Percentiles rank a stretch among this genome's conserved stretches.
phyloP scores from a whole-genome alignment of 2,113 vertebrate species.

The Oryzias woworae region DNA sequence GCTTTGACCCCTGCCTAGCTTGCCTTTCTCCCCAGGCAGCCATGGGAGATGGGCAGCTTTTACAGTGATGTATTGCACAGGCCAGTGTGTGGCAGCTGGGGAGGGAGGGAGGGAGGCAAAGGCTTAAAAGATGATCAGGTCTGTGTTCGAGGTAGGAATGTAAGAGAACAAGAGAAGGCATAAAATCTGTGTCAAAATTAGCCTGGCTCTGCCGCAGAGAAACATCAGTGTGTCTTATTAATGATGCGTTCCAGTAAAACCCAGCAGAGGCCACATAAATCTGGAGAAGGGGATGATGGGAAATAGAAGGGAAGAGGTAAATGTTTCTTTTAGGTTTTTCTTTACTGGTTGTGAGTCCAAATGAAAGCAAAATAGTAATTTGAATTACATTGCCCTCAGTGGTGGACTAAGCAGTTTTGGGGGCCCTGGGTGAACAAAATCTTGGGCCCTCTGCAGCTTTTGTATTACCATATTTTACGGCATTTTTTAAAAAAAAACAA shows the following conservation, averaged over 20 bases:
- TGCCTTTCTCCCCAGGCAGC: conserved; percentile 17
- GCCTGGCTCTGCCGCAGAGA: conserved; percentile 51
- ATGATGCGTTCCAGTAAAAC: conserved; percentile 59
- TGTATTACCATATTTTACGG: no score
- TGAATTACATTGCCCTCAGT: no score
- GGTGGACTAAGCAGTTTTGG: no score
- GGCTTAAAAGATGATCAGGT: conserved; percentile 17
- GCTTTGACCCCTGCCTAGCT: conserved; percentile 13
- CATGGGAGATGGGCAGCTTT: conserved; percentile 20
- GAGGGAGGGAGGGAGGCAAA: conserved; percentile 21
- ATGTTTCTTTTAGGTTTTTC: no score
- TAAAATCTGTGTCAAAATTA: conserved; percentile 68
- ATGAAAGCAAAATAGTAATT: no score
- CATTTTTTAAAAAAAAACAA: no score
- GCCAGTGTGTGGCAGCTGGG: conserved; percentile 23
- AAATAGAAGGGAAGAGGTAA: not conserved
- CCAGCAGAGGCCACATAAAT: conserved; percentile 30
- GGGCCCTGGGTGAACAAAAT: no score
- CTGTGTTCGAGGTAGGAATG: conserved; percentile 14
- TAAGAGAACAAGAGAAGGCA: conserved; percentile 28
- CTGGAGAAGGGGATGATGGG: conserved; percentile 23
- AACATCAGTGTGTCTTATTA: conserved; percentile 58
- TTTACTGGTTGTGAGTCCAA: no score
- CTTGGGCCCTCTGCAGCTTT: no score
- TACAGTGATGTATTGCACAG: conserved; percentile 38